phyloP scores from a whole-genome alignment of 2,888 invertebrate genomes.

The Pandemis heparana region DNA sequence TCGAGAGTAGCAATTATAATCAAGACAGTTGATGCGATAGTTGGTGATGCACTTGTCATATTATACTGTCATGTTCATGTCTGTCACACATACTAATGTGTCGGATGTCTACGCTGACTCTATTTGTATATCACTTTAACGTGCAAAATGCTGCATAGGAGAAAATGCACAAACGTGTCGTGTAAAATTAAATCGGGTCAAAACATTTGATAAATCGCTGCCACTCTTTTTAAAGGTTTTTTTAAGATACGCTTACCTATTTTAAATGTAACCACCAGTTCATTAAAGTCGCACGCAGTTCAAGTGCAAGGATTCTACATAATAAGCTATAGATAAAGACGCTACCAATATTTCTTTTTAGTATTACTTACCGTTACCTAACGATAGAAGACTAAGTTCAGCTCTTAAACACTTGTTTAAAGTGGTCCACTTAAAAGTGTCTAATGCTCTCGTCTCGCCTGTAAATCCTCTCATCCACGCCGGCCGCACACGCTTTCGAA shows the following conservation, averaged over 20 bases:
- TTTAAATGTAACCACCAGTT: too few relatives aligned
- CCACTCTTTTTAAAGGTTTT: not conserved
- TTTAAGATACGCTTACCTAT: too few relatives aligned
- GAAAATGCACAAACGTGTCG: not conserved
- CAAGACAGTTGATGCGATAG: not conserved
- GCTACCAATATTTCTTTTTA: slow-evolving; percentile 1
- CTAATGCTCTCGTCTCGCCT: slow-evolving; percentile 30
- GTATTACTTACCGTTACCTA: slow-evolving; percentile 6
- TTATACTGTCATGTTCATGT: not conserved
- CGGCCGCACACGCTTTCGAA: slow-evolving; percentile 31
- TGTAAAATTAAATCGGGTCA: not conserved
- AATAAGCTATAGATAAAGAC: not conserved
- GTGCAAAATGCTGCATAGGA: not conserved
- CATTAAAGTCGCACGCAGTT: not conserved
- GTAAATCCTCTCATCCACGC: slow-evolving; percentile 28
- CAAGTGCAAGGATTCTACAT: not conserved
- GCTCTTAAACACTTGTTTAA: slow-evolving; percentile 26
- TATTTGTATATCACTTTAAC: not conserved
- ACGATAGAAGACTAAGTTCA: slow-evolving; percentile 14
- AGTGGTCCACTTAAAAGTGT: slow-evolving; percentile 34
- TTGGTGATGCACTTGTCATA: not conserved
- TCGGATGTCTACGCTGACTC: not conserved
- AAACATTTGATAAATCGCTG: not conserved
- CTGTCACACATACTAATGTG: not conserved
- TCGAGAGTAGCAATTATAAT: not conserved